A percentile compares a stretch with the other conserved stretches of the same genome.
phyloP scores from a whole-genome alignment of 2,888 invertebrate genomes.

The Acanthosepion esculentum region DNA sequence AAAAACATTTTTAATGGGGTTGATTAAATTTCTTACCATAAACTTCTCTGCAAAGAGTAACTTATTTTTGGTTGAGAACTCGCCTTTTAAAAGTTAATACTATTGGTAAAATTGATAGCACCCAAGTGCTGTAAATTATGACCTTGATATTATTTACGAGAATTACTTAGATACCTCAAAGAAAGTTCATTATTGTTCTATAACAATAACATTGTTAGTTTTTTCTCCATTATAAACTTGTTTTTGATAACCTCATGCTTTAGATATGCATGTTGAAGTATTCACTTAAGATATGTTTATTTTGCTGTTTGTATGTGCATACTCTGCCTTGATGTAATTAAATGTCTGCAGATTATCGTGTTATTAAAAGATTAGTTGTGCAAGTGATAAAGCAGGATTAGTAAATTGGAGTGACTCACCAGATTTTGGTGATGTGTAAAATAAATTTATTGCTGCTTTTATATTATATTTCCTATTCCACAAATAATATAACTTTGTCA shows the following conservation, averaged over 20 bases:
- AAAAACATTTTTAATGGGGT: too few relatives aligned
- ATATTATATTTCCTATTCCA: background rate
- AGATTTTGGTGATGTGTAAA: background rate
- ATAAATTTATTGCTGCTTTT: background rate
- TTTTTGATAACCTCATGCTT: too few relatives aligned
- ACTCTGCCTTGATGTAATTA: background rate
- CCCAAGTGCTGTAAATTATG: background rate
- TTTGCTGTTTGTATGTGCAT: too few relatives aligned
- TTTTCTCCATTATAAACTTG: too few relatives aligned
- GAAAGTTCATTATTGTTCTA: background rate
- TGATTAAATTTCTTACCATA: background rate
- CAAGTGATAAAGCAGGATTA: background rate
- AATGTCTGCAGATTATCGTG: background rate
- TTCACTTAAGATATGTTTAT: too few relatives aligned
- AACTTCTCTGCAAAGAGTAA: background rate
- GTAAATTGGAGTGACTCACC: background rate
- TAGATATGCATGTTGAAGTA: too few relatives aligned
- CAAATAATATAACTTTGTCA: background rate
- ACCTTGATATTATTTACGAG: background rate
- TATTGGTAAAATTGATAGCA: background rate
- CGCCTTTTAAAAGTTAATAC: background rate
- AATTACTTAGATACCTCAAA: background rate
- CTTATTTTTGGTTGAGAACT: background rate
- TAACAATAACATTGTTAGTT: too few relatives aligned
- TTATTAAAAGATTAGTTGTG: background rate